phyloP scores from a whole-genome alignment of 2,113 vertebrate genomes.

The Indicator maculatus region DNA sequence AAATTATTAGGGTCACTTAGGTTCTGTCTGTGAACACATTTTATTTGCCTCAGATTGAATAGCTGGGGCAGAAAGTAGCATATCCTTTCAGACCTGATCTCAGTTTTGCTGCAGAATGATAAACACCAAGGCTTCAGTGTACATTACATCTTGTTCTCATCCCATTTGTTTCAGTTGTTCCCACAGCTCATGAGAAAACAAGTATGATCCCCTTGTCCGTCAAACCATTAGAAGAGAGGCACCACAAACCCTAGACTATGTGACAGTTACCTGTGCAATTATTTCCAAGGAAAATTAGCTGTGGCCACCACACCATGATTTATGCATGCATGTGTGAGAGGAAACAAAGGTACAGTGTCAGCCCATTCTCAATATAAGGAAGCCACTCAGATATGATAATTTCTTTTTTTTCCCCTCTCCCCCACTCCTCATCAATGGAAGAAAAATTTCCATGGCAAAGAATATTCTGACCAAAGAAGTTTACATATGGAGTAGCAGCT shows the following conservation, averaged over 20 bases:
- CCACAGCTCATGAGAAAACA: not conserved
- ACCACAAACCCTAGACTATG: not conserved
- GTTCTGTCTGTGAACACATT: not conserved
- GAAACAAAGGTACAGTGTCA: not conserved
- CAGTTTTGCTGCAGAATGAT: not conserved
- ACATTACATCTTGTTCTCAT: not conserved
- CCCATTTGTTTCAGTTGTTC: not conserved
- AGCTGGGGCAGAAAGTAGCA: not conserved
- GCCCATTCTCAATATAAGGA: not conserved
- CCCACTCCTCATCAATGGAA: fast-evolving
- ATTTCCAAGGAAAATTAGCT: not conserved
- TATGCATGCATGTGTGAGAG: not conserved
- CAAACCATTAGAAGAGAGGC: not conserved
- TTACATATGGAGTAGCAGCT: not conserved
- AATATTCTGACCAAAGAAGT: not conserved
- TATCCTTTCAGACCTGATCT: not conserved
- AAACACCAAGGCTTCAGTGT: not conserved
- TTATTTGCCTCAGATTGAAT: not conserved
- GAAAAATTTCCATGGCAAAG: not conserved
- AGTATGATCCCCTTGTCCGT: not conserved
- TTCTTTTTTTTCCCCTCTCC: not conserved
- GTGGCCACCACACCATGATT: not conserved
- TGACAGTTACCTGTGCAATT: not conserved
- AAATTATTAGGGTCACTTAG: not conserved
- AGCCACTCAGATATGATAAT: not conserved